Percentiles rank a stretch among this genome's conserved stretches.
phyloP scores from a whole-genome alignment of 1,140 invertebrate genomes.

The Vanessa tameamea region DNA sequence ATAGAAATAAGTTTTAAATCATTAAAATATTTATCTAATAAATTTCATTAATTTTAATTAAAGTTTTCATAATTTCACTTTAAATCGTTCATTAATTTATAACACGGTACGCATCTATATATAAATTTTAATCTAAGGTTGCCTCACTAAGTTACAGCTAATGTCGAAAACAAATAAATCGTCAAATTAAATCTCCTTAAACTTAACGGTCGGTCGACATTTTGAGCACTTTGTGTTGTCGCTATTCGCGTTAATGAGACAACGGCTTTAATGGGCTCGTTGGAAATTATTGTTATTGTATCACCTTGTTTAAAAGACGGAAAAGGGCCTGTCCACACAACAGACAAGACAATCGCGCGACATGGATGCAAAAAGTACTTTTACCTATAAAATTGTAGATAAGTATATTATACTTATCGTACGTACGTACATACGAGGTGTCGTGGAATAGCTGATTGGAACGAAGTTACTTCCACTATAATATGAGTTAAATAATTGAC shows the following conservation, averaged over 20 bases:
- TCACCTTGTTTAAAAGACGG: slow-evolving; percentile 39
- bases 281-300: slow-evolving; percentile 51
- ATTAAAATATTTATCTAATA: too few relatives aligned
- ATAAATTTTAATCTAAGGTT: not conserved
- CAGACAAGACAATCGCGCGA: slow-evolving; percentile 3
- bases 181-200: slow-evolving; percentile 61
- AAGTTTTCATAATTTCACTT: not conserved
- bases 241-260: slow-evolving; percentile 50
- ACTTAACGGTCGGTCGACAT: slow-evolving; percentile 31
- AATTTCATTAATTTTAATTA: too few relatives aligned
- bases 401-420: too few relatives aligned
- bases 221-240: slow-evolving; percentile 30
- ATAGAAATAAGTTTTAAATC: too few relatives aligned
- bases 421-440: too few relatives aligned
- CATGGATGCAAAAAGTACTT: too few relatives aligned
- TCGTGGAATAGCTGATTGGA: too few relatives aligned
- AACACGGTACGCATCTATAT: not conserved
- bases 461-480: too few relatives aligned
- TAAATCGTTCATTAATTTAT: not conserved
- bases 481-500: too few relatives aligned
- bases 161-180: slow-evolving; percentile 59
- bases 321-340: not conserved
- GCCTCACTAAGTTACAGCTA: slow-evolving; percentile 28
- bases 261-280: slow-evolving; percentile 46
- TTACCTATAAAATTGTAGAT: too few relatives aligned